These are phyloP conservation scores for Urosaurus nigricauda DNA, from an alignment of 2,797 vertebrate genomes.

Conservation along the genomic window DNA sequence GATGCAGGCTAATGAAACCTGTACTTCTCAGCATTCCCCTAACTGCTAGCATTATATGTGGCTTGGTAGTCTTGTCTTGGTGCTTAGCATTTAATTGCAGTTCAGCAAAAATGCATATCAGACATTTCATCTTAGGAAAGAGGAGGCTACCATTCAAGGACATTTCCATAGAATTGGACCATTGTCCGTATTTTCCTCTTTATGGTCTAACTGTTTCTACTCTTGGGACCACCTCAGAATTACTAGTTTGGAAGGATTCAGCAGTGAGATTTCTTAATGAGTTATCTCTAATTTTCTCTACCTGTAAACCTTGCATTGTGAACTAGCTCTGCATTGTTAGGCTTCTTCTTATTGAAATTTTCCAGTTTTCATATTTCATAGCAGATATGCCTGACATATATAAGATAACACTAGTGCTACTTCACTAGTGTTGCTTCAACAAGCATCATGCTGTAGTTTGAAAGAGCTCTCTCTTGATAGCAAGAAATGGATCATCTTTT, in stretches of 20 bases:
- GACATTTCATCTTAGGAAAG: not conserved
- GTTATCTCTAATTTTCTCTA: not conserved
- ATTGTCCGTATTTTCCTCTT: not conserved
- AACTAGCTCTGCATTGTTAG: not conserved
- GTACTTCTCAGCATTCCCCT: constrained; percentile 19
- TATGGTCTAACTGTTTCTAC: not conserved
- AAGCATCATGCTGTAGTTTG: not conserved
- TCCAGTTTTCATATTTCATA: no score
- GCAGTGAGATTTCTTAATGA: not conserved
- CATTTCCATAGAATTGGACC: not conserved
- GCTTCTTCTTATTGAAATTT: not conserved
- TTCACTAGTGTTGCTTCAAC: not conserved
- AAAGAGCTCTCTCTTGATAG: not conserved
- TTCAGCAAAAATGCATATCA: not conserved
- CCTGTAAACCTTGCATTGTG: not conserved
- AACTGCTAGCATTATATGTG: not conserved
- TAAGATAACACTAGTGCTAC: not conserved
- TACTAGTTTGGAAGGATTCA: not conserved
- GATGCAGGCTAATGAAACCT: not conserved
- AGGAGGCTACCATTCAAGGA: not conserved
- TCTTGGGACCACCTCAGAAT: not conserved
- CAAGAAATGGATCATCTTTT: not conserved
- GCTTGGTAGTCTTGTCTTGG: constrained; percentile 14
- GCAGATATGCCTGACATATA: not conserved
- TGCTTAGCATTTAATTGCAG: constrained; percentile 6